These are phyloP conservation scores for Mesorhabditis belari DNA, from an alignment of 2,888 invertebrate genomes.

Conservation along the genomic window DNA sequence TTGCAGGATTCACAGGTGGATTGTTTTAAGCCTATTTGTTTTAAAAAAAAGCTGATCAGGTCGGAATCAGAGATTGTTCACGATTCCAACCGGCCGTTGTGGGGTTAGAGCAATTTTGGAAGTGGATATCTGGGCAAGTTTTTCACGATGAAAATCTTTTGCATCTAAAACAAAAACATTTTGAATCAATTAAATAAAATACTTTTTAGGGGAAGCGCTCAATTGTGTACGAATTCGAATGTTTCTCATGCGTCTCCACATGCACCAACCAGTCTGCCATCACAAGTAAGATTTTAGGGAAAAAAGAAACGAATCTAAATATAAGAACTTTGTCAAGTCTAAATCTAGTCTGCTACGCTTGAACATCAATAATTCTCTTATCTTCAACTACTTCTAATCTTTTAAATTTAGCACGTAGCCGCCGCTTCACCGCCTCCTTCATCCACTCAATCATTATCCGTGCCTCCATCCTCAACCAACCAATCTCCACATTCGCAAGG, in stretches of 20 bases:
- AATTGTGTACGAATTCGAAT: not conserved
- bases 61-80: constrained; percentile 28
- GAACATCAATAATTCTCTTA: too few species aligned
- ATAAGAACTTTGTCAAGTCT: too few species aligned
- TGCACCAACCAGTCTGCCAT: not conserved
- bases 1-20: constrained; percentile 12
- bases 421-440: not conserved
- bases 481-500: not conserved
- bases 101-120: constrained; percentile 26
- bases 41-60: not conserved
- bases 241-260: not conserved
- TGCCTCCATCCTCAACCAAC: not conserved
- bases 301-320: too few species aligned
- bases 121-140: constrained; percentile 6
- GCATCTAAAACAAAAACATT: not conserved
- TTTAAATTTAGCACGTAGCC: not conserved
- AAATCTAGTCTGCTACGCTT: too few species aligned
- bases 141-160: not conserved
- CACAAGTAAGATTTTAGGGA: too few species aligned
- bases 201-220: not conserved
- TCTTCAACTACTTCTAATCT: not conserved
- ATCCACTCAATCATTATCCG: not conserved
- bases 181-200: not conserved
- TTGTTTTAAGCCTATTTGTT: not conserved
- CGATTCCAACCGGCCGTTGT: constrained; percentile 16